phyloP scores from a whole-genome alignment of 1,140 invertebrate genomes.

The Akabosia matsudoensis region DNA sequence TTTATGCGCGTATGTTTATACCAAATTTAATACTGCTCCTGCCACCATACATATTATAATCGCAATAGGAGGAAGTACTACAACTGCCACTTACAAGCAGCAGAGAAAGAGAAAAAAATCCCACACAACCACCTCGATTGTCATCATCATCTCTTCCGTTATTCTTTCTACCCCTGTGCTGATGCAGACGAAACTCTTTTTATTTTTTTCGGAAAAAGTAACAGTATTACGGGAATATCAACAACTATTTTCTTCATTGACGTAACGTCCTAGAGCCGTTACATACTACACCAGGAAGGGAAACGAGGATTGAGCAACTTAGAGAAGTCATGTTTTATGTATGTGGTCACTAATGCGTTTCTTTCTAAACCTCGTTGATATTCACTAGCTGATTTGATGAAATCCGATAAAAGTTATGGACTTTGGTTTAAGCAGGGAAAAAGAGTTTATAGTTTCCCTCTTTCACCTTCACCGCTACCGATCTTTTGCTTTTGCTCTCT shows the following conservation, averaged over 20 bases:
- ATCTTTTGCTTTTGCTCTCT: background rate
- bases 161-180: background rate
- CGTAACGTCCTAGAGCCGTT: background rate
- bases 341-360: slow-evolving; percentile 45
- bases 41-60: background rate
- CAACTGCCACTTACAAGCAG: background rate
- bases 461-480: background rate
- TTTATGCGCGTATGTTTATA: too few relatives aligned
- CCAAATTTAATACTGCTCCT: too few relatives aligned
- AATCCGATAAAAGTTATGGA: slow-evolving; percentile 46
- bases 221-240: background rate
- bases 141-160: background rate
- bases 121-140: background rate
- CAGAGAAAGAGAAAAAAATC: too few relatives aligned
- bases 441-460: slow-evolving; percentile 12
- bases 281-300: background rate
- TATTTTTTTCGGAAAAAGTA: background rate
- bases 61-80: slow-evolving; percentile 1
- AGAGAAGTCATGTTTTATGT: slow-evolving; percentile 45
- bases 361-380: slow-evolving; percentile 42
- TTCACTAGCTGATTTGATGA: slow-evolving; percentile 46
- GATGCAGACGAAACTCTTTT: background rate
- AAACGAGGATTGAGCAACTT: slow-evolving; percentile 40
- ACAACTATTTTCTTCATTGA: background rate
- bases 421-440: slow-evolving; percentile 33